Conservation (phyloP, 1,140 invertebrate species). For the Eupeodes corollae region DNA sequence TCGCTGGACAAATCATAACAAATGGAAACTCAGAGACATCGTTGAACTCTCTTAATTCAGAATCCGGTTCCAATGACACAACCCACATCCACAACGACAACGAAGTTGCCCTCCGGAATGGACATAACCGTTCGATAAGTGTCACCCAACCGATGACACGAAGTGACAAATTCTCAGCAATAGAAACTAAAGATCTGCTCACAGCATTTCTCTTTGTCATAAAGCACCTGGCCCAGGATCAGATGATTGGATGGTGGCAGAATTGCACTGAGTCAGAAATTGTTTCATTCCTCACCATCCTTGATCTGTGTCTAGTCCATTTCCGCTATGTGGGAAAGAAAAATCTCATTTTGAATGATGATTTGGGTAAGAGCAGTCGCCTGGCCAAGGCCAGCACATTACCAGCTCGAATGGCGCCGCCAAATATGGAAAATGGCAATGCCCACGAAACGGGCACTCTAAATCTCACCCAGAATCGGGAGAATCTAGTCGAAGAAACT, state of each 20-base stretch:
- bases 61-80: conserved; percentile 48
- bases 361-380: conserved; percentile 38
- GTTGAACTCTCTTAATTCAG: conserved; percentile 29
- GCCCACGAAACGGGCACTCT: conserved; percentile 42
- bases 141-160: conserved; percentile 44
- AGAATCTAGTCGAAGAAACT: conserved; percentile 41
- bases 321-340: conserved; percentile 80
- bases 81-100: conserved; percentile 38
- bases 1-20: conserved; percentile 57
- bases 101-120: conserved; percentile 28
- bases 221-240: conserved; percentile 78
- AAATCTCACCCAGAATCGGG: conserved; percentile 41
- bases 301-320: conserved; percentile 57
- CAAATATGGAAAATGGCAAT: conserved; percentile 44
- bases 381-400: conserved; percentile 57
- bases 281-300: conserved; percentile 26
- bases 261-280: conserved; percentile 47
- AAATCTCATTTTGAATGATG: conserved; percentile 48
- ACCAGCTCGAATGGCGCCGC: conserved; percentile 65
- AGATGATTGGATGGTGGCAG: conserved; percentile 83
- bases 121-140: conserved; percentile 42
- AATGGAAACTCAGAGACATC: conserved; percentile 46
- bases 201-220: conserved; percentile 84
- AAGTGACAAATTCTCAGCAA: conserved; percentile 61
- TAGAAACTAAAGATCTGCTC: conserved; percentile 62